Conservation (phyloP, 2,113 vertebrate genomes). For the Cottus gobio region DNA sequence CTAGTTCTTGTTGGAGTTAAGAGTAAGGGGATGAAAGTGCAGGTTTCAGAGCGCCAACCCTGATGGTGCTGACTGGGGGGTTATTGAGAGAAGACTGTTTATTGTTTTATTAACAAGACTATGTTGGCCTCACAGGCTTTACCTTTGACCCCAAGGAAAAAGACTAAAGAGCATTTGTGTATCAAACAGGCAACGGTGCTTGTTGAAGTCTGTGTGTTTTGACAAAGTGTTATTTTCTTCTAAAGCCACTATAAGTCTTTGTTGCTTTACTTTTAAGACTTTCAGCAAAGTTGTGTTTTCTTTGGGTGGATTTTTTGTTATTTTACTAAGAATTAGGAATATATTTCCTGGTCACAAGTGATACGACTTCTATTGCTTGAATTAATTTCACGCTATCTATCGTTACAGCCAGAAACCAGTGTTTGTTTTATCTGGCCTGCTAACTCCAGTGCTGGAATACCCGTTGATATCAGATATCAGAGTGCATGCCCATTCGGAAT, state of each 20-base stretch:
- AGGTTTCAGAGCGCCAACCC: conserved; percentile 46
- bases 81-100: conserved; percentile 76
- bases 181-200: conserved; percentile 45
- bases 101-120: conserved; percentile 83
- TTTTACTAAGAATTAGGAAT: conserved; percentile 2
- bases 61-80: conserved; percentile 46
- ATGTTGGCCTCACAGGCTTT: conserved; percentile 77
- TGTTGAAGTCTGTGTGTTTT: conserved; percentile 60
- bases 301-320: neutral
- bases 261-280: neutral
- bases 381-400: conserved; percentile 23
- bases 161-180: conserved; percentile 59
- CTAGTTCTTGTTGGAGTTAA: conserved; percentile 4
- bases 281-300: neutral
- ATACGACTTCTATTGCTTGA: neutral
- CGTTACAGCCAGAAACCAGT: conserved; percentile 4
- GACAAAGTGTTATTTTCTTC: conserved; percentile 36
- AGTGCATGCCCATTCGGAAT: neutral
- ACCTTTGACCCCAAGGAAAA: conserved; percentile 75
- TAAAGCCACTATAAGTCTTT: conserved; percentile 15
- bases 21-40: conserved; percentile 47
- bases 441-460: conserved; percentile 13
- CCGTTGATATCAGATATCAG: conserved; percentile 23
- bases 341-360: conserved; percentile 6
- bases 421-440: conserved; percentile 43